These are phyloP conservation scores for Clavelina lepadiformis DNA, from an alignment of 23 tunicate species.

Conservation along the genomic window DNA sequence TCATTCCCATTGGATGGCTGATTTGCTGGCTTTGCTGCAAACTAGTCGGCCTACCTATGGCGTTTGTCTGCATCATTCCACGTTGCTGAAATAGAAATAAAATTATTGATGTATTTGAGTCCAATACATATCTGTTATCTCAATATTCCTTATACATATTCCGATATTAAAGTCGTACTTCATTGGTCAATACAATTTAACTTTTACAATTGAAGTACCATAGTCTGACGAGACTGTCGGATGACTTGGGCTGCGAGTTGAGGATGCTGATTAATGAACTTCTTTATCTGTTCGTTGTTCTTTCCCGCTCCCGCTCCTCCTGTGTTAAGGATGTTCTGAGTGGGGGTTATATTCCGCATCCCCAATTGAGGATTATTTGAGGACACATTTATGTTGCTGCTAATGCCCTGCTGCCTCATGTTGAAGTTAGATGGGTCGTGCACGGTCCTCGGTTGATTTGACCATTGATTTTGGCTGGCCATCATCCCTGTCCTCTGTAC, in stretches of 20 bases:
- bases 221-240: constrained; percentile 33
- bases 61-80: constrained; percentile 1
- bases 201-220: constrained; percentile 12
- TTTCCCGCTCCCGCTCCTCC: too few relatives aligned
- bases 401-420: not conserved
- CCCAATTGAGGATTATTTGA: too few relatives aligned
- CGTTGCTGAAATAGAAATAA: too few relatives aligned
- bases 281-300: constrained; percentile 8
- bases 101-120: too few relatives aligned
- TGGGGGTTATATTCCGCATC: too few relatives aligned
- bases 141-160: too few relatives aligned
- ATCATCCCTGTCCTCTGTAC: constrained; percentile 17
- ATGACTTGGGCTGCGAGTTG: constrained; percentile 51
- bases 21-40: constrained; percentile 11
- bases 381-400: too few relatives aligned
- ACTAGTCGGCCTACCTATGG: not conserved
- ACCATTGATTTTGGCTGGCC: constrained; percentile 11
- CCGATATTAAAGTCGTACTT: too few relatives aligned
- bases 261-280: constrained; percentile 46
- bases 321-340: not conserved
- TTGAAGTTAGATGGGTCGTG: too few relatives aligned
- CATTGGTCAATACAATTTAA: not conserved
- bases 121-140: too few relatives aligned
- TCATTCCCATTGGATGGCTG: constrained; percentile 1
- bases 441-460: not conserved